Evolutionary conservation across 1,140 invertebrate genomes (phyloP).

Genomic region (Callitettix versicolor): DNA sequence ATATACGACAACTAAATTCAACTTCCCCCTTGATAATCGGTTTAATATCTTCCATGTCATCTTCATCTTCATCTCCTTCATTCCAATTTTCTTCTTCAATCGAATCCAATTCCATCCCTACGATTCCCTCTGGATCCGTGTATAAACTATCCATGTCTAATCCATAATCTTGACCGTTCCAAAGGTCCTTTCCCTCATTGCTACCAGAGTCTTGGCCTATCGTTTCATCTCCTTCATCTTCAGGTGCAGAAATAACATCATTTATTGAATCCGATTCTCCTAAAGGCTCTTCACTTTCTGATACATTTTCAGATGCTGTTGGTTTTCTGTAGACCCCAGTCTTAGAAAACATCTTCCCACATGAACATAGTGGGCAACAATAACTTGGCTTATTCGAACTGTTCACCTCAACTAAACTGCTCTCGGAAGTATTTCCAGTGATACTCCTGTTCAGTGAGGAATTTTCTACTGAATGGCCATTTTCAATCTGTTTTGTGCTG

Average conservation of each 20-base stretch:
- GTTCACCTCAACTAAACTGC: no score
- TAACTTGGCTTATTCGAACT: background rate
- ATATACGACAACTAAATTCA: constrained; percentile 13
- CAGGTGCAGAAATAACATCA: background rate
- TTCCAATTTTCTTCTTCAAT: constrained; percentile 15
- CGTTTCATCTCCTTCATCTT: background rate
- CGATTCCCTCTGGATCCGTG: constrained; percentile 12
- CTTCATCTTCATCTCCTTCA: background rate
- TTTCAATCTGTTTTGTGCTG: no score
- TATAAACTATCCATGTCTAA: constrained; percentile 14
- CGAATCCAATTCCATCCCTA: constrained; percentile 13
- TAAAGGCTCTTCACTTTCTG: background rate
- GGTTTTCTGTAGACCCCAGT: constrained; percentile 12
- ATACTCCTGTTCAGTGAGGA: no score
- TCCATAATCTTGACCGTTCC: constrained; percentile 8
- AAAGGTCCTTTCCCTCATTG: constrained; percentile 2
- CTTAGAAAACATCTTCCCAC: constrained; percentile 12
- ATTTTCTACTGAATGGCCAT: no score
- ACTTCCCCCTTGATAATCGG: background rate
- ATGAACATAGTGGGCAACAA: constrained; percentile 12
- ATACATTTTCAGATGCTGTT: background rate
- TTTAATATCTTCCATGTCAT: background rate
- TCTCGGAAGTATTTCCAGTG: no score
- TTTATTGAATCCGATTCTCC: background rate
- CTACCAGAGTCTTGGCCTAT: background rate